phyloP scores from a whole-genome alignment of 1,140 invertebrate genomes.

The Antheraea mylitta region DNA sequence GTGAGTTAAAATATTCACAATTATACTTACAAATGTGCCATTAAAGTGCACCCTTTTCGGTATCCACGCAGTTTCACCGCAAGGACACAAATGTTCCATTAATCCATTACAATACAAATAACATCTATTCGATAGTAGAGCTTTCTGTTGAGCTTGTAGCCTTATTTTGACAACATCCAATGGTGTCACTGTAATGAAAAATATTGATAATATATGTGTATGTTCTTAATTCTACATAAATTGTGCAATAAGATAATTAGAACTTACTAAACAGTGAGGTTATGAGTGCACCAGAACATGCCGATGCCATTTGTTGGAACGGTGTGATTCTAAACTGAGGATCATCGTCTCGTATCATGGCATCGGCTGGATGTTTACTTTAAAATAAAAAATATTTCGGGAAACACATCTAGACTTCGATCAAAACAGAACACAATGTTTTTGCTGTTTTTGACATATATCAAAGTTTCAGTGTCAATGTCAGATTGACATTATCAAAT shows the following conservation, averaged over 20 bases:
- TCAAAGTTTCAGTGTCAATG: slow-evolving; percentile 9
- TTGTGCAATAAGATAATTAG: slow-evolving; percentile 6
- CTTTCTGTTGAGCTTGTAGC: slow-evolving; percentile 95
- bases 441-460: not conserved
- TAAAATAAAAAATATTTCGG: slow-evolving; percentile 5
- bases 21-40: slow-evolving; percentile 89
- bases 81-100: slow-evolving; percentile 99
- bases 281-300: slow-evolving; percentile 92
- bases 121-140: slow-evolving; percentile 90
- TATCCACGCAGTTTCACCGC: slow-evolving; percentile 80
- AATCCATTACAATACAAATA: slow-evolving; percentile 98
- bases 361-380: slow-evolving; percentile 21
- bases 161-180: slow-evolving; percentile 99
- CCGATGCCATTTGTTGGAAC: slow-evolving; percentile 92
- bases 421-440: slow-evolving; percentile 6
- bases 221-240: not conserved
- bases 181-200: slow-evolving; percentile 91
- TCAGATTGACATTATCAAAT: not conserved
- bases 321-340: slow-evolving; percentile 89
- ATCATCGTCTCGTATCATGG: slow-evolving; percentile 82
- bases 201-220: slow-evolving; percentile 4
- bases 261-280: slow-evolving; percentile 93
- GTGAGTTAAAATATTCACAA: not conserved
- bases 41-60: slow-evolving; percentile 88
- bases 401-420: slow-evolving; percentile 9